Evolutionary conservation across 2,797 vertebrate species (phyloP).

Genomic region (Darevskia nairensis): DNA sequence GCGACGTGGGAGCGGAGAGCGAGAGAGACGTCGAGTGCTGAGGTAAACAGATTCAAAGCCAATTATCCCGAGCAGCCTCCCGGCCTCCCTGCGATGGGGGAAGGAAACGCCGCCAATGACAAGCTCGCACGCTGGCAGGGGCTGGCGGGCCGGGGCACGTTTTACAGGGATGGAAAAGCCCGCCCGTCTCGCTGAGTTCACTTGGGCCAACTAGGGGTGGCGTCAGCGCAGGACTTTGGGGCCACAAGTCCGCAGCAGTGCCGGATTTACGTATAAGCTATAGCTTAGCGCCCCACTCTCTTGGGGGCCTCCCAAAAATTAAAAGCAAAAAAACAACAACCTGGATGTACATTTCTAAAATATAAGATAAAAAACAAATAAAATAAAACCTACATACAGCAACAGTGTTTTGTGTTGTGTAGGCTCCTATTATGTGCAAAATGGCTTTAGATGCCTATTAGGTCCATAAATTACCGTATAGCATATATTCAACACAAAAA

Average conservation of each 20-base stretch:
- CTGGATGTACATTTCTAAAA: too few species aligned
- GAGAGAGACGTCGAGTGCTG: slow-evolving; percentile 10
- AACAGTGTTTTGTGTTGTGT: too few species aligned
- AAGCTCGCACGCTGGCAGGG: neutral
- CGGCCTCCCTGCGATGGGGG: slow-evolving; percentile 12
- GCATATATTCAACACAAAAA: too few species aligned
- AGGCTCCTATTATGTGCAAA: too few species aligned
- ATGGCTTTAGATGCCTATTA: too few species aligned
- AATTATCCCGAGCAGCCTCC: slow-evolving; percentile 57
- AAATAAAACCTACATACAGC: too few species aligned
- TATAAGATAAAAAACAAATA: too few species aligned
- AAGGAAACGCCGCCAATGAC: neutral
- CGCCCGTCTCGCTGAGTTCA: neutral
- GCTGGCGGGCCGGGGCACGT: neutral
- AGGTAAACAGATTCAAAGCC: slow-evolving; percentile 59
- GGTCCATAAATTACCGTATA: too few species aligned
- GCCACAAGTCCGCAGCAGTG: neutral
- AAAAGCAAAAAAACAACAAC: too few species aligned
- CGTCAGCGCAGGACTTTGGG: neutral
- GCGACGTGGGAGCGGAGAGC: neutral
- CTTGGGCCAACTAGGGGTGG: neutral
- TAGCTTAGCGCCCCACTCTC: too few species aligned
- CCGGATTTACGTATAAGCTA: neutral
- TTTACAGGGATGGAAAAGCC: too few species aligned
- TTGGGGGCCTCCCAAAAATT: too few species aligned